Evolutionary conservation across 2,888 invertebrate genomes (phyloP).

Genomic region (Eristalis arbustorum): DNA sequence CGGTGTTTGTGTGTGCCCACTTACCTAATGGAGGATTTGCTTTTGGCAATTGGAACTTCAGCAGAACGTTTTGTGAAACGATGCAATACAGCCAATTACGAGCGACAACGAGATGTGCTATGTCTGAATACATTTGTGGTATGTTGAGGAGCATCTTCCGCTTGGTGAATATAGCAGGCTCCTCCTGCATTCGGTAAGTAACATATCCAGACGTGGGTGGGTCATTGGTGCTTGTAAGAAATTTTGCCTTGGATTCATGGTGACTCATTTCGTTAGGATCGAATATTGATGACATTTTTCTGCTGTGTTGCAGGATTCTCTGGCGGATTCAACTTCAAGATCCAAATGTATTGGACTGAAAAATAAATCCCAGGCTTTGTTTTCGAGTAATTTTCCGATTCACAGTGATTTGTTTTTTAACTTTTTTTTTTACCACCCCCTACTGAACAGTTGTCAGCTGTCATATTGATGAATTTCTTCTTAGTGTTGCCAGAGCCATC

Average conservation of each 20-base stretch:
- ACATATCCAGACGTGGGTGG: slow-evolving; percentile 82
- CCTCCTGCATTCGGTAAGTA: slow-evolving; percentile 84
- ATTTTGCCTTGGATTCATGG: slow-evolving; percentile 72
- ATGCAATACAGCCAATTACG: slow-evolving; percentile 92
- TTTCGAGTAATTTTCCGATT: neutral
- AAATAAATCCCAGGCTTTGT: neutral
- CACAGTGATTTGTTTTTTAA: neutral
- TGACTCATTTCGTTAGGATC: slow-evolving; percentile 80
- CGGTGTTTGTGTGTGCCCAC: slow-evolving; percentile 7
- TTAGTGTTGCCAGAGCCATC: neutral
- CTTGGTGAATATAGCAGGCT: slow-evolving; percentile 92
- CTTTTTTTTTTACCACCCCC: neutral
- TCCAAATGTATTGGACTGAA: neutral
- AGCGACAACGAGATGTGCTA: slow-evolving; percentile 90
- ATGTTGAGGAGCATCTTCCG: slow-evolving; percentile 91
- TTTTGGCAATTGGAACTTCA: slow-evolving; percentile 90
- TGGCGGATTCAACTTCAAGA: neutral
- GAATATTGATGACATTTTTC: neutral
- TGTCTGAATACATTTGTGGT: slow-evolving; percentile 82
- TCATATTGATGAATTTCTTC: neutral
- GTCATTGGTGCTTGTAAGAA: slow-evolving; percentile 78
- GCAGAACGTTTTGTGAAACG: slow-evolving; percentile 90
- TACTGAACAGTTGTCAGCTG: neutral
- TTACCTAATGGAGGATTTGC: slow-evolving; percentile 90
- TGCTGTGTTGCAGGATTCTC: neutral